A percentile compares a stretch with the other conserved stretches of the same genome.
Conservation (phyloP, 2,113 vertebrate genomes). For the Paralichthys olivaceus region DNA sequence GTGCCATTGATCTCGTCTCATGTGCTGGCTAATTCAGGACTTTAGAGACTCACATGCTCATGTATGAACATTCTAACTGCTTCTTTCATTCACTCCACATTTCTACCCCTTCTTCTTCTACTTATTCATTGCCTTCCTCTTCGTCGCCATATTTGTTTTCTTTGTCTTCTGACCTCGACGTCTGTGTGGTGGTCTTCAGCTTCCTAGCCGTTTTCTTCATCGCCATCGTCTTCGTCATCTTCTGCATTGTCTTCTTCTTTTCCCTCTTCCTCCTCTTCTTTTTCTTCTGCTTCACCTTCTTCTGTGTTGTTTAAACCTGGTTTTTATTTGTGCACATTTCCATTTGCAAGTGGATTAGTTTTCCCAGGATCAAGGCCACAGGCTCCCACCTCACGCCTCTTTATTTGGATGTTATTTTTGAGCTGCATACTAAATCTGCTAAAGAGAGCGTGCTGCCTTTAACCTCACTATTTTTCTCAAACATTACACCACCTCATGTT, state of each 20-base stretch:
- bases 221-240: background rate
- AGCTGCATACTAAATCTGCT: conserved; percentile 46
- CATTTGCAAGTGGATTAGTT: conserved; percentile 33
- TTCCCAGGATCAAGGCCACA: conserved; percentile 34
- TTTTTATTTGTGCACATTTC: conserved; percentile 47
- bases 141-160: no score
- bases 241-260: background rate
- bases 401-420: conserved; percentile 19
- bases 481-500: background rate
- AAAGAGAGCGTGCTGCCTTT: conserved; percentile 16
- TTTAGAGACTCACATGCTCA: conserved; percentile 5
- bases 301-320: background rate
- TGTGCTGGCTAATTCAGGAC: conserved; percentile 59
- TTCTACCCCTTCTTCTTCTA: conserved; percentile 8
- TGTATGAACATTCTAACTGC: conserved; percentile 12
- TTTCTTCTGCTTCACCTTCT: background rate
- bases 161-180: no score
- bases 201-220: background rate
- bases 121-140: background rate
- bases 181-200: no score
- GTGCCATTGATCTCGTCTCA: conserved; percentile 61
- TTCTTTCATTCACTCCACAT: conserved; percentile 26
- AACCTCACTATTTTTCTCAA: background rate
- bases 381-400: conserved; percentile 13
- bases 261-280: background rate